Conservation (phyloP, 2,113 vertebrate species). For the Aix galericulata region DNA sequence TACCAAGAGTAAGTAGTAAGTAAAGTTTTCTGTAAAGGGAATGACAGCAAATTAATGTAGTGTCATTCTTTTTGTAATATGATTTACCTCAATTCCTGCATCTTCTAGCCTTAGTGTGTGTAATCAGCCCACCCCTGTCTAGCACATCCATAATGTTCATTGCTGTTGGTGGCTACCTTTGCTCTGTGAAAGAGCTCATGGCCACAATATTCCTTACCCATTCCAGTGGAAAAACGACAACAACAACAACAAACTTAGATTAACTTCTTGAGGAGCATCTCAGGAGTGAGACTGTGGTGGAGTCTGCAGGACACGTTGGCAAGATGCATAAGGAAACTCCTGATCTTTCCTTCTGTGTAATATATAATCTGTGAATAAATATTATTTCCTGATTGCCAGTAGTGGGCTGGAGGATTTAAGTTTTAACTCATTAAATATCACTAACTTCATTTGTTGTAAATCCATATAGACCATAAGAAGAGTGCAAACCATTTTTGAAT, state of each 20-base stretch:
- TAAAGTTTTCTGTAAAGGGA: fast-evolving
- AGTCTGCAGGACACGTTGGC: neutral
- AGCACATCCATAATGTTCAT: fast-evolving
- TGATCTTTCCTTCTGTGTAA: neutral
- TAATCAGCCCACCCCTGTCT: fast-evolving
- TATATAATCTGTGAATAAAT: neutral
- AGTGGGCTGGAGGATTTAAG: neutral
- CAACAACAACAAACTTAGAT: too few species aligned
- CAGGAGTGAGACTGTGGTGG: neutral
- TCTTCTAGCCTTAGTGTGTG: neutral
- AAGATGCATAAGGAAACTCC: neutral
- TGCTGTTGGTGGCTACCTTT: neutral
- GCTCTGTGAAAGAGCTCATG: neutral
- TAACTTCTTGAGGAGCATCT: neutral
- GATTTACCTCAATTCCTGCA: neutral
- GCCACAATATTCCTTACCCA: neutral
- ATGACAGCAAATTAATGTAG: neutral
- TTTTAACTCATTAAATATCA: neutral
- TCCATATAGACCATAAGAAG: neutral
- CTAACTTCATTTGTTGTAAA: neutral
- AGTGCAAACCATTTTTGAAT: neutral
- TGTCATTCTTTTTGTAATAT: too few species aligned
- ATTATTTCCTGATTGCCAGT: neutral
- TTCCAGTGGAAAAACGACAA: neutral
- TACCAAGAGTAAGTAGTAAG: neutral